phyloP scores from a whole-genome alignment of 1,140 invertebrate species.

The Trachymyrmex septentrionalis region DNA sequence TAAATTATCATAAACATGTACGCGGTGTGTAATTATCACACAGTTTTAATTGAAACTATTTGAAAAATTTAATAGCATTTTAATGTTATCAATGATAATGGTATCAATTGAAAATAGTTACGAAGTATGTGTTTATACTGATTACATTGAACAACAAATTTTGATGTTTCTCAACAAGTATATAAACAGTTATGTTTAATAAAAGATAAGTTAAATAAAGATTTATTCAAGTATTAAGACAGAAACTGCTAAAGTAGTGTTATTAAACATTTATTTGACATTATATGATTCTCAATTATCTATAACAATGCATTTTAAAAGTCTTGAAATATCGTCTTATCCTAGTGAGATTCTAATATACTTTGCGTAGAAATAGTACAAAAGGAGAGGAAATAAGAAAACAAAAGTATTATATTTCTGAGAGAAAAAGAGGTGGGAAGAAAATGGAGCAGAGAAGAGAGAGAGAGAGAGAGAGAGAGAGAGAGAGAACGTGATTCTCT shows the following conservation, averaged over 20 bases:
- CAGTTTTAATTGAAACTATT: conserved; percentile 8
- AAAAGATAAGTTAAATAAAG: too few relatives aligned
- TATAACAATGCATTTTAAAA: not conserved
- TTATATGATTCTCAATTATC: too few relatives aligned
- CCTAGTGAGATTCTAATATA: not conserved
- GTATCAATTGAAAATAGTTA: conserved; percentile 2
- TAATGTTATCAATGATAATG: conserved; percentile 1
- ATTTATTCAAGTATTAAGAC: too few relatives aligned
- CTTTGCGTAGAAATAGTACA: not conserved
- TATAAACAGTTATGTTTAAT: too few relatives aligned
- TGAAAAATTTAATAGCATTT: not conserved
- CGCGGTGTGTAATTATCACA: not conserved
- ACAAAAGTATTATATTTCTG: too few relatives aligned
- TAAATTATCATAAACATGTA: not conserved
- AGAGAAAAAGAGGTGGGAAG: too few relatives aligned
- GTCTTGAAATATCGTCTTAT: not conserved
- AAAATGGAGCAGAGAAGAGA: too few relatives aligned
- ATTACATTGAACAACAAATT: not conserved
- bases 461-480: not conserved
- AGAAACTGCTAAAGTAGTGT: too few relatives aligned
- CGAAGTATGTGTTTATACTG: not conserved
- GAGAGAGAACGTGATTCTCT: not conserved
- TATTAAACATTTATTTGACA: too few relatives aligned
- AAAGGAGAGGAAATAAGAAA: not conserved
- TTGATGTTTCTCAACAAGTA: too few relatives aligned